A percentile compares a stretch with the other conserved stretches of the same genome.
These are phyloP conservation scores for Neria commutata DNA, from an alignment of 2,888 invertebrate species.

Conservation along the genomic window DNA sequence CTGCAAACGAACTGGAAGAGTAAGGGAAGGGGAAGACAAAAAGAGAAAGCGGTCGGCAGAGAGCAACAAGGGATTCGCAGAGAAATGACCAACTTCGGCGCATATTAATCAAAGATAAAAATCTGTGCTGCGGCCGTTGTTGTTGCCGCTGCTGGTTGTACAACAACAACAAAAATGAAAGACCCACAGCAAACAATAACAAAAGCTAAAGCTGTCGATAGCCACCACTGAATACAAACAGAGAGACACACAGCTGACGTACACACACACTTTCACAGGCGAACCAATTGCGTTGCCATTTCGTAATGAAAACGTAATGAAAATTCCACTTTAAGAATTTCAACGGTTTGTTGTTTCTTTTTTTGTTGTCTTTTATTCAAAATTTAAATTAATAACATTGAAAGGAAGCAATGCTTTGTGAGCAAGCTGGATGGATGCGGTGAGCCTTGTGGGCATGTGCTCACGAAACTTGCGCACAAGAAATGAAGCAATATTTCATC, in stretches of 20 bases:
- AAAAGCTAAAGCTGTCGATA: no score
- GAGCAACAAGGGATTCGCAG: not conserved
- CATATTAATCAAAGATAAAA: conserved; percentile 2
- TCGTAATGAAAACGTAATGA: conserved; percentile 2
- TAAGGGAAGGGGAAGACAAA: no score
- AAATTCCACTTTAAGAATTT: conserved; percentile 13
- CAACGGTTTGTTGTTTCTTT: no score
- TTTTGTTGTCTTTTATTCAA: conserved; percentile 13
- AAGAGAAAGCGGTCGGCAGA: no score
- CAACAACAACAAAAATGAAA: conserved; percentile 2
- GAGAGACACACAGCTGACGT: no score
- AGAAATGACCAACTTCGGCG: not conserved
- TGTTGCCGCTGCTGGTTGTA: no score
- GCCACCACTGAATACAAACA: no score
- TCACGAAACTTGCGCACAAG: not conserved
- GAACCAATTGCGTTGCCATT: not conserved
- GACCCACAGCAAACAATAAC: no score
- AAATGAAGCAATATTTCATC: conserved; percentile 8
- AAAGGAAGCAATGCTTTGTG: not conserved
- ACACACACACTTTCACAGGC: no score
- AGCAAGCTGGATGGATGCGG: not conserved
- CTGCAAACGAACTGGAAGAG: no score
- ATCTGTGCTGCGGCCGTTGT: no score
- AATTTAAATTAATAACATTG: conserved; percentile 12
- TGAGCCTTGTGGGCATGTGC: not conserved